Evolutionary conservation across 2,113 vertebrate species (phyloP), one percentile per base, ranked within the genome.

Genomic region (Neodontobutis hainanensis): DNA sequence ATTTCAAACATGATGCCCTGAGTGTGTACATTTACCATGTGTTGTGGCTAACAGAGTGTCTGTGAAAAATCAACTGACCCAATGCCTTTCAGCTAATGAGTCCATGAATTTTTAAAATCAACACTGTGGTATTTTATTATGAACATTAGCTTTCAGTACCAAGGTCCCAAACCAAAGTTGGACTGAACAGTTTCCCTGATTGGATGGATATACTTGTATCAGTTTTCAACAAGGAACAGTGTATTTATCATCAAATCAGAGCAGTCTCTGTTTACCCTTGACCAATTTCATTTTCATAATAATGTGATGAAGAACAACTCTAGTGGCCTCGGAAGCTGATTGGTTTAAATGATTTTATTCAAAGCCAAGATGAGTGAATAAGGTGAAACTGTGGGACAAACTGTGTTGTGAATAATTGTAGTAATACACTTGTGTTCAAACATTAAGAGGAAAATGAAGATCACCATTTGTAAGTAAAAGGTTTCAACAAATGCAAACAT

Each of bases 21-120:
- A 50, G 61, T 52, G 5, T 44, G 46, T 49, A 27, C 48, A 15
- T 61, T 79, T 57, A 66, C 60, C 70, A 74, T 75, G 52, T 82
- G 61, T 47, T 55, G 53, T 57, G 36, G 32, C 57, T 82, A 55
- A 46, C 52, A 80, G 60, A 40, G 36, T 34, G 34, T 5, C 51
- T 63, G 58, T 64, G 53, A 78, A 62, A 77, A 74, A 69, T 48
- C 11, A 50, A 62, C 38, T 65, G 73, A 79, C 49, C 74, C 46
- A 58, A 38, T 36, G 14, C 9, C 2, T 61, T 73, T 76, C 59
- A 73, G 44, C 76, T 70, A 73, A 81, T 73, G 75, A 85, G 71
- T 59, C 49, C 68, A 81, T 92, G 78, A 84, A 89, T 87, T 88
- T 48, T 87, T 89, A 27, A 85, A 64, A 12, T 19, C 35, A 64